These are phyloP conservation scores for Junco hyemalis DNA, from an alignment of 2,113 vertebrate species.

Conservation along the genomic window DNA sequence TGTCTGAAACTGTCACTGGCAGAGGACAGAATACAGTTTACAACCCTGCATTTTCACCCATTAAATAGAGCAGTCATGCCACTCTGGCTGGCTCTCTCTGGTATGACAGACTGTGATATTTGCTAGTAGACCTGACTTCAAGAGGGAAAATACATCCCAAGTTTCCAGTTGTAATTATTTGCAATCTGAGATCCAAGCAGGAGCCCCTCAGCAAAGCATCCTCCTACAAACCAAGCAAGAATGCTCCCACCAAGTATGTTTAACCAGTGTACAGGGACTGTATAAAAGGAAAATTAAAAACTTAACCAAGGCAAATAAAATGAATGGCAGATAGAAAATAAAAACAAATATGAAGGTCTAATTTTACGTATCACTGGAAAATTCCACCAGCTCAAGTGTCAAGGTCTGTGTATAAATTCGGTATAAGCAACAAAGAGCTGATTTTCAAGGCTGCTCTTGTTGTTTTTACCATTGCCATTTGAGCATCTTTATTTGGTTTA, in stretches of 20 bases:
- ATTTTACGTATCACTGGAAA: constrained; percentile 1
- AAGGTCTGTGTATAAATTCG: background rate
- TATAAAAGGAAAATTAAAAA: constrained; percentile 26
- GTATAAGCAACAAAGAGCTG: background rate
- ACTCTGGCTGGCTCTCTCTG: background rate
- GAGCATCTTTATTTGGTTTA: background rate
- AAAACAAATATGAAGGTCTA: constrained; percentile 34
- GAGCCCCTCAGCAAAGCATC: background rate
- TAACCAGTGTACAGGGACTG: background rate
- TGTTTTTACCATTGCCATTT: background rate
- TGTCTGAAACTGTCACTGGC: background rate
- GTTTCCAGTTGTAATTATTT: background rate
- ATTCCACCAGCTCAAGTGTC: constrained; percentile 13
- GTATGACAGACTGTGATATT: background rate
- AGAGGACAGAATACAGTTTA: background rate
- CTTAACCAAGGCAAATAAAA: constrained; percentile 48
- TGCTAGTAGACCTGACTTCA: background rate
- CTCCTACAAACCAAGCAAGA: background rate
- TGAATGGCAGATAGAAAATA: constrained; percentile 23
- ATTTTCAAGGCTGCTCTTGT: background rate
- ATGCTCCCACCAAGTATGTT: background rate
- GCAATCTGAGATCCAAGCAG: background rate
- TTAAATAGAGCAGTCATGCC: background rate
- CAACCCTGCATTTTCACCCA: background rate
- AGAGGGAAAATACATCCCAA: background rate